Evolutionary conservation across 2,888 invertebrate species (phyloP), one percentile per base, ranked within the genome.

Genomic region (Spodoptera littoralis): DNA sequence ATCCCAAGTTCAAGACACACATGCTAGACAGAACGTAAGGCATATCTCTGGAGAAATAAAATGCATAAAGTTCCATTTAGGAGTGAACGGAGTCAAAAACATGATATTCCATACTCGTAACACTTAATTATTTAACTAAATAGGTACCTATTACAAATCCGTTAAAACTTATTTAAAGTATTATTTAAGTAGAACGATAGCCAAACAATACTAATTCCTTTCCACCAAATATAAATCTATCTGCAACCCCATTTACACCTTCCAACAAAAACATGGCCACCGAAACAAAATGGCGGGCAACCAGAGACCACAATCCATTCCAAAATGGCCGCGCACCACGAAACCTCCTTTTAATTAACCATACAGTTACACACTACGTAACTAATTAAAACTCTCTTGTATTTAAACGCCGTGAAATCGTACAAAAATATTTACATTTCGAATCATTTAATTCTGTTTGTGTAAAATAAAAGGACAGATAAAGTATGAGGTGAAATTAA

Each of bases 401-500:
- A 63, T 59, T 55, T 47, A 73, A 72, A 63, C 13, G 12, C 45
- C 49, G 51, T 46, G 13, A 53, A 60, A 76, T 48, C 45, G 54
- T 49, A 59, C 66, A 61, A 65, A 77, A 68, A 65, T 66, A 60
- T 79, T 70, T 69, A 65, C 65, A 49, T 69, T 63, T 70, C 61
- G 53, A 13, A 56, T 68, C 72, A 69, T 77, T 77, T 70, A 73
- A 65, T 56, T 47, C 48, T 13, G 59, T 58, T 54, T 59, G 68
- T 46, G 60, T 70, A 70, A 64, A 74, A 65, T 66, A 54, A 70
- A 67, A 65, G 64, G 65, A 65, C 75, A 56, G 52, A 9, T 43
- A 1, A 53, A 73, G 70, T 70, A 69, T 78, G 74, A 68, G 79
- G 71, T 81, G 87, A 81, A 81, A 86, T 86, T 88, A 82, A 84